Evolutionary conservation across 2,113 vertebrate species (phyloP), one percentile per base, ranked within the genome.

Genomic region (Calidris pugnax): DNA sequence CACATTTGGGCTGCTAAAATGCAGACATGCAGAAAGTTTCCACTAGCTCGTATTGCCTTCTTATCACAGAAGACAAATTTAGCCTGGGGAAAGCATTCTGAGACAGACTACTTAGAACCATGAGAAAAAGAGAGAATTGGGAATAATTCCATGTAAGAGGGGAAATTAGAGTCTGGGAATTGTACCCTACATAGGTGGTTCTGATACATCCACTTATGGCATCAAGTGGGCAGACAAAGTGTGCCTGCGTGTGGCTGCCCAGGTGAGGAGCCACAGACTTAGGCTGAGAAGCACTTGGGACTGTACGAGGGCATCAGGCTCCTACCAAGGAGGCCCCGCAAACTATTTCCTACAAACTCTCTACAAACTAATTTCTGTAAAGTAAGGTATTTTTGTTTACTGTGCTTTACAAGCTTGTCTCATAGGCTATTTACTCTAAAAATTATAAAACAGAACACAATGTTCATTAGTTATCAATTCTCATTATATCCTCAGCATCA

Each of bases 31-130:
- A 68, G 91, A 89, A 96, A 73, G 8, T 41, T 89, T 89, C 89
- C 85, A 26, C 59, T 67, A 33, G 74, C 86, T 85, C 51, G 0
- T 73, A 6, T 82, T 90, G 77, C 91, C 45, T 32, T 77, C 82
- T 95, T 96, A 89, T 94, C 93, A 57, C 56, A 47, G 80, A 64
- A 81, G 60, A 87, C 77, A 91, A 90, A 94, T 74, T 91, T 63
- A 95, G 84, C 73, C 56, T 51, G 28, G 30, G 69, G 89, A 77
- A 59, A 83, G 71, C 66, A 20, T 55, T 91, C 41, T 80, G 76
- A 64, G 78, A 76, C 43, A 57, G 63, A 41, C 48, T 79, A 78
- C 89, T 80, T 81, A 75, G 4, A 82, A 32, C 53, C 15, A 0
- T 33, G 50, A 76, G 76, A 88, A 93, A 83, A 39, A 47, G 51